A percentile compares a stretch with the other conserved stretches of the same genome.
These are phyloP conservation scores for Gastracanthus pulcherrimus DNA, from an alignment of 2,888 invertebrate genomes.

Conservation along the genomic window DNA sequence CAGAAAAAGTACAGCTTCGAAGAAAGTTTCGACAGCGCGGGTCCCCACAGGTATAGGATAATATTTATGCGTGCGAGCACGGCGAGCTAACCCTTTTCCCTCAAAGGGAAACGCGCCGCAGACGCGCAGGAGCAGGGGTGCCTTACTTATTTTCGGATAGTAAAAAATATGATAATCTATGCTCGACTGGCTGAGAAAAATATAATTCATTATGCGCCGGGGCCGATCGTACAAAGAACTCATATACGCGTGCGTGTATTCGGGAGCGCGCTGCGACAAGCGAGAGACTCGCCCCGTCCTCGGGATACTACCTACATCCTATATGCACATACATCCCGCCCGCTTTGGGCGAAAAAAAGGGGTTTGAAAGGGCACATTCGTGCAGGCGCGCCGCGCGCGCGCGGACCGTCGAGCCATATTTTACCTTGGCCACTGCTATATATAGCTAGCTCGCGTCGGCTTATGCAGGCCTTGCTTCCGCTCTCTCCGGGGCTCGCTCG, in stretches of 20 bases:
- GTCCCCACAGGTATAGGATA: conserved; percentile 49
- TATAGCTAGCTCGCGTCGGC: no score
- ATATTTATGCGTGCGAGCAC: conserved; percentile 59
- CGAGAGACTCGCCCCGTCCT: no score
- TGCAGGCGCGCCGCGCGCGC: conserved; percentile 63
- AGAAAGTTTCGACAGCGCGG: conserved; percentile 6
- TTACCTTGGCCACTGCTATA: no score
- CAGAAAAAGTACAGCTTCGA: not conserved
- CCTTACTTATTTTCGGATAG: conserved; percentile 70
- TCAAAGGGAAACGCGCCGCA: conserved; percentile 17
- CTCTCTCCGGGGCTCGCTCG: no score
- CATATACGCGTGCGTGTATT: no score
- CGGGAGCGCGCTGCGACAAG: no score
- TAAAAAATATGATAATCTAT: conserved; percentile 78
- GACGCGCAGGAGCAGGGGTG: conserved; percentile 36
- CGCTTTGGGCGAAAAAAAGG: conserved; percentile 69
- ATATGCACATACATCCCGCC: conserved; percentile 70
- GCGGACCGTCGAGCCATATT: conserved; percentile 50
- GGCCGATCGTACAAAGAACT: no score
- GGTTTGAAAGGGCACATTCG: conserved; percentile 67
- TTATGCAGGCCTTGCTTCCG: conserved; percentile 19
- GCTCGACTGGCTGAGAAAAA: conserved; percentile 76
- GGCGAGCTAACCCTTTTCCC: conserved; percentile 50
- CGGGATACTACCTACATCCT: no score
- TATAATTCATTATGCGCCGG: conserved; percentile 74